Evolutionary conservation across 2,113 vertebrate genomes (phyloP).

Genomic region (Actinemys pallida): DNA sequence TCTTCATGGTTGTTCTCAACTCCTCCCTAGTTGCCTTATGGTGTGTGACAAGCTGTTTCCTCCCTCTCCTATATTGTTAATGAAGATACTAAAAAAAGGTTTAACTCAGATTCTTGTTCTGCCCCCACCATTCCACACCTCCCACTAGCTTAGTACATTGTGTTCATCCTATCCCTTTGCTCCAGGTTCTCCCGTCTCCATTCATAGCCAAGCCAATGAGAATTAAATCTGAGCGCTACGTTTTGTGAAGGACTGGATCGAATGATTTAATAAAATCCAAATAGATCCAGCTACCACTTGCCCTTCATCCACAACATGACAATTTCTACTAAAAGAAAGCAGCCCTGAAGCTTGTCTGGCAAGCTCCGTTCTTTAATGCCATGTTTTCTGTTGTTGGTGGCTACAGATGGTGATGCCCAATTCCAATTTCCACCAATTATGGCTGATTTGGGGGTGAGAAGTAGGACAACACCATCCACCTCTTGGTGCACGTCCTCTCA

Average conservation of each 20-base stretch:
- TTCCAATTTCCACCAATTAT: background rate
- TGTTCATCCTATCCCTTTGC: background rate
- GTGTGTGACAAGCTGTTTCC: background rate
- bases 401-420: background rate
- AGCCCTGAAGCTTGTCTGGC: background rate
- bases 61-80: background rate
- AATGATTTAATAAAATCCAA: background rate
- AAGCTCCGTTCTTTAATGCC: background rate
- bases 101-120: background rate
- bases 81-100: background rate
- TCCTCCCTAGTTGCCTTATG: background rate
- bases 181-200: background rate
- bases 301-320: background rate
- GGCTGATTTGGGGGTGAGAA: background rate
- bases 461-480: background rate
- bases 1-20: background rate
- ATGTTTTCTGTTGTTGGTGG: background rate
- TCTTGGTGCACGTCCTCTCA: background rate
- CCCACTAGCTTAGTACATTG: background rate
- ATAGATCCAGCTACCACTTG: background rate
- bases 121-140: background rate
- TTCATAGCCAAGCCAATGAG: background rate
- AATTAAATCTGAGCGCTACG: background rate
- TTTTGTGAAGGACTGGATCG: background rate
- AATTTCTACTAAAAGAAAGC: background rate